Evolutionary conservation across 2,888 invertebrate genomes (phyloP).

Genomic region (Luffia ferchaultella): DNA sequence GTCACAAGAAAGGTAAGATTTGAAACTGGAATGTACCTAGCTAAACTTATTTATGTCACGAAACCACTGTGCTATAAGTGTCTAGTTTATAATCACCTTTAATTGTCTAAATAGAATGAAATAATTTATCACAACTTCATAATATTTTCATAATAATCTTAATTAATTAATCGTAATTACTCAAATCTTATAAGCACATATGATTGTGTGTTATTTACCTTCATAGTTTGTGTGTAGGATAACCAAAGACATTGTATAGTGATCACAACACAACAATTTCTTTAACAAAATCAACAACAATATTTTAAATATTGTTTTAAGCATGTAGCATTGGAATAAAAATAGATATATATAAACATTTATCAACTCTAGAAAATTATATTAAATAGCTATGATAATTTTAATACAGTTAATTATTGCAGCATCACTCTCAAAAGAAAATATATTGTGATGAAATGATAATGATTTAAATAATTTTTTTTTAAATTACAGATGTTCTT

Average conservation of each 20-base stretch:
- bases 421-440: too few species aligned
- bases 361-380: neutral
- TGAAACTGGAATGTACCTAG: neutral
- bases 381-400: neutral
- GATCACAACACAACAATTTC: too few species aligned
- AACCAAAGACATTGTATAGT: too few species aligned
- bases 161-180: neutral
- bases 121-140: neutral
- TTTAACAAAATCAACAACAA: too few species aligned
- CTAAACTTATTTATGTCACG: neutral
- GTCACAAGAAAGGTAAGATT: conserved; percentile 1
- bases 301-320: neutral
- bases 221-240: too few species aligned
- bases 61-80: too few species aligned
- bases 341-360: neutral
- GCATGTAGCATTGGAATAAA: neutral
- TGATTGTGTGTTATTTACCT: too few species aligned
- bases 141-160: neutral
- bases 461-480: neutral
- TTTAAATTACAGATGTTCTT: neutral
- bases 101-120: neutral
- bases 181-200: neutral
- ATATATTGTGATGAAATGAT: too few species aligned
- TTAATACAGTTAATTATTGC: neutral
- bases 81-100: neutral